Base-by-base conservation (phyloP, 2,113 vertebrate species). In the Charadrius vociferus region DNA sequence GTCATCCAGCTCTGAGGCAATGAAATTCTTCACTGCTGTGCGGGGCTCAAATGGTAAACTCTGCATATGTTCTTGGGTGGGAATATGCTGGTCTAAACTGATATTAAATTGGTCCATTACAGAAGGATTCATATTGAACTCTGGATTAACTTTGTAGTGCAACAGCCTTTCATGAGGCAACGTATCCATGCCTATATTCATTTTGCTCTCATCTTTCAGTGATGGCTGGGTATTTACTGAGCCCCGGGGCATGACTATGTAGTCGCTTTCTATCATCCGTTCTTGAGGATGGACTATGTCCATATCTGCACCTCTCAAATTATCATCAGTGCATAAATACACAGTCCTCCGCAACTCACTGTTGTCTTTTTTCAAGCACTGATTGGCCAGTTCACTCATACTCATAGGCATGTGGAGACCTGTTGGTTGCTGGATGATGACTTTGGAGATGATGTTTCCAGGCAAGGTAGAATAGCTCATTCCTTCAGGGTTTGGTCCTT, bases 371-470 rank as follows among this genome's bases (percentile, higher is more conserved):
- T 98, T 98, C 94, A 99, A 93, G 97, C 99, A 99, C 66, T 99
- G 99, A 61, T 99, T 99, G 49, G 99, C 98, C 91, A 99, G 97
- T 75, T 99, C 99, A 32, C 98, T 98, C 98, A 99, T 98, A 92
- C 99, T 98, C 98, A 99, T 99, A 7, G 99, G 98, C 99, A 99
- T 99, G 96, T 99, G 99, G 91, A 99, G 98, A 50, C 98, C 99
- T 8, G 99, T 98, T 53, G 99, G 99, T 94, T 99, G 99, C 97
- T 99, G 99, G 97, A 99, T 99, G 93, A 99, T 99, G 94, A 99
- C 99, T 98, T 99, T 99, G 97, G 99, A 99, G 97, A 99, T 99
- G 97, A 99, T 99, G 92, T 99, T 99, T 98, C 99, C 99, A 70
- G 99, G 99, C 97, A 99, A 97, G 45, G 99, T 99, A 78, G 99